Base-by-base conservation (phyloP, 2,113 vertebrate species). In the Chlamydotis undulata region DNA sequence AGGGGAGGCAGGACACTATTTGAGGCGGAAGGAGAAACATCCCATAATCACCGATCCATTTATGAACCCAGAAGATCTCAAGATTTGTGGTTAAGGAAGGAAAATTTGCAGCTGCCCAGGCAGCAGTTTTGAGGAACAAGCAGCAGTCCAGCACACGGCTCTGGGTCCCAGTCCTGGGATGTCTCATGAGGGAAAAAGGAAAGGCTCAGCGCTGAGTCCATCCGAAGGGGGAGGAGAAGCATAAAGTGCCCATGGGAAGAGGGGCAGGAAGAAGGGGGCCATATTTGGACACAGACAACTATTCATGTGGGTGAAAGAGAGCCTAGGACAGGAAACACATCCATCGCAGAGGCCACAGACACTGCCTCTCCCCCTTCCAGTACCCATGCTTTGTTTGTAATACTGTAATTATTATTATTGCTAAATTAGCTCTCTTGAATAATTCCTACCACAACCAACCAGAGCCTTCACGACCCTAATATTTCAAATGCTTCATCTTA, bases 111-210 rank as follows among this genome's bases (percentile, higher is more conserved):
- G 37, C 64, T 65, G 55, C 52, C 45, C 12, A 17, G 19, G 31
- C n/a, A 78, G 47, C 0, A 1, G 19, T 26, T 53, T 13, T 3
- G n/a, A 75, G 43, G 53, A 37, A 41, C 17, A 43, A 33, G 53
- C 43, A 31, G 26, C 2, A 2, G 5, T 15, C 13, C 75, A 75
- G 35, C 75, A 31, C 7, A 14, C 0, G 0, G 60, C 59, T 45
- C 83, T 1, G 0, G 16, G n/a, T 26, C 24, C 70, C 60, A 29
- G 21, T 25, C 56, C 69, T 69, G 82, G 69, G 18, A 23, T 43
- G 25, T 35, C 28, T 37, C 63, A 21, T 5, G 19, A 49, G 18
- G 50, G 4, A 14, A 29, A 61, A 52, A 52, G 16, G 60, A 77
- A 74, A 83, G 29, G 33, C 59, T 83, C 0, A 0, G 39, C 25